These are phyloP conservation scores for Toxostoma redivivum DNA, from an alignment of 2,113 vertebrate genomes.

Conservation along the genomic window DNA sequence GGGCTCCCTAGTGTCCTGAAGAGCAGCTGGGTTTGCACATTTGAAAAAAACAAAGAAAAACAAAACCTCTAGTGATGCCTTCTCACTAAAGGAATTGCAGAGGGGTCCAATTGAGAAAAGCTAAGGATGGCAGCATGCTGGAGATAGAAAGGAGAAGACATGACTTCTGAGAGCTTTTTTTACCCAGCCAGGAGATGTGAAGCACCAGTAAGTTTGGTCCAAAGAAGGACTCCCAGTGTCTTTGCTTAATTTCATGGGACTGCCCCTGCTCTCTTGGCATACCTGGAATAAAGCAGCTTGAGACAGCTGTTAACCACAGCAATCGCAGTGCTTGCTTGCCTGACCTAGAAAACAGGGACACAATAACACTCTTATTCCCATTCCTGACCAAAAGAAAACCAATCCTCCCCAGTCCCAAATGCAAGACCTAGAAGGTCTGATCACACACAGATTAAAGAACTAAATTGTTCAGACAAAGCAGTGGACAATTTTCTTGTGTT, in stretches of 20 bases:
- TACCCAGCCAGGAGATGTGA: not conserved
- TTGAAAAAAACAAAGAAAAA: not conserved
- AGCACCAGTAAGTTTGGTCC: not conserved
- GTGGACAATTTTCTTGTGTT: not conserved
- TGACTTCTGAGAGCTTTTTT: not conserved
- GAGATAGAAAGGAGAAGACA: not conserved
- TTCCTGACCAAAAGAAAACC: not conserved
- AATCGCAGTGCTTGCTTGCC: not conserved
- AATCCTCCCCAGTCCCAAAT: not conserved
- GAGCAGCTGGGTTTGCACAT: not conserved
- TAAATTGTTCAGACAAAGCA: not conserved
- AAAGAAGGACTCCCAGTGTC: not conserved
- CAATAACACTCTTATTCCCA: not conserved
- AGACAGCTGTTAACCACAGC: not conserved
- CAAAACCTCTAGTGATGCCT: not conserved
- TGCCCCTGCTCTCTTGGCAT: not conserved
- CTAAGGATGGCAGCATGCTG: not conserved
- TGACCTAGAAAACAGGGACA: not conserved
- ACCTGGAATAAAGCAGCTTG: not conserved
- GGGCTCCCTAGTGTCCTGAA: not conserved
- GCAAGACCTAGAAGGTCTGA: not conserved
- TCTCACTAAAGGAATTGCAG: not conserved
- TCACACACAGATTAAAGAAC: not conserved
- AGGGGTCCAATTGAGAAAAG: not conserved
- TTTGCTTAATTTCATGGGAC: not conserved